Evolutionary conservation across 2,888 invertebrate genomes (phyloP), one percentile per base, ranked within the genome.

Genomic region (Drosophila planitibia): DNA sequence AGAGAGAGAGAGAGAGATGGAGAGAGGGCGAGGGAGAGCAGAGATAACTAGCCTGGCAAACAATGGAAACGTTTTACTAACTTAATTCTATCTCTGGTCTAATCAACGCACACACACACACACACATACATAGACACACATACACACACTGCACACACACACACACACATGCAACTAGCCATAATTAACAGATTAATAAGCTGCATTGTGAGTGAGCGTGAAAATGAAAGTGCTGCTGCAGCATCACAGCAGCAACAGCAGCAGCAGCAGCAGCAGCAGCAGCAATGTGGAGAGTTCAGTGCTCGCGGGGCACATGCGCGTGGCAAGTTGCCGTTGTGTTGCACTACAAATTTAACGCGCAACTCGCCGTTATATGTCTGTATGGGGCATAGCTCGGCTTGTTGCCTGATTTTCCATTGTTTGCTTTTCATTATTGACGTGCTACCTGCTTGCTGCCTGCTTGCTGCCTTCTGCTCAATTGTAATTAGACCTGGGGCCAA

Each of bases 351-450:
- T 77, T 72, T 63, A 53, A 55, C 58, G 66, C 66, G 63, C 69
- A 57, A 28, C 70, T 44, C 58, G 22, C 81, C 79, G 78, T 81
- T 77, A 81, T 47, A 58, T 30, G 41, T 51, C 47, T 41, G 47
- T 33, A n/a, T n/a, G 25, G 30, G 35, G 28, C 37, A 35, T 19
- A 32, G 35, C 51, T 52, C 25, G 54, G 22, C 47, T 53, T 66
- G 44, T 76, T 81, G 74, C 64, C 82, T 70, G 74, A 74, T 77
- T 74, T 81, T 75, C 73, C 70, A 88, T 90, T 85, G 90, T 87
- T 90, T 89, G 89, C 87, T 89, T 87, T 90, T 87, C 80, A 87
- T 87, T 89, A 89, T 75, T 74, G 81, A 87, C 89, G 87, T 87
- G 90, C 75, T 63, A 16, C 54, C 57, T 70, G 70, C 58, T 85